phyloP scores from a whole-genome alignment of 2,888 invertebrate species.

The Deilephila porcellus region DNA sequence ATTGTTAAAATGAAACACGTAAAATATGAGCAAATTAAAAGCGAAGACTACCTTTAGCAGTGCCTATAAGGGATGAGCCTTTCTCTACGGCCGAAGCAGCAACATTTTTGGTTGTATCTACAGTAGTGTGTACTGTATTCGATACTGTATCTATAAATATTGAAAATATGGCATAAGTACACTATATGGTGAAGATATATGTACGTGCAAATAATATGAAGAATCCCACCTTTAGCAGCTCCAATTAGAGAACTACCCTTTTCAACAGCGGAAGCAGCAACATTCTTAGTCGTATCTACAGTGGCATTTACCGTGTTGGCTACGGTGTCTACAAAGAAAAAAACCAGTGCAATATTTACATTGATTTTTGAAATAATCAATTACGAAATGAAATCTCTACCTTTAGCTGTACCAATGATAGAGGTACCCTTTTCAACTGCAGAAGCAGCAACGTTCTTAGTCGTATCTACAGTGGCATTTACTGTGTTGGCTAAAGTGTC shows the following conservation, averaged over 20 bases:
- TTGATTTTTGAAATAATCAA: neutral
- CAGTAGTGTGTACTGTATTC: conserved; percentile 47
- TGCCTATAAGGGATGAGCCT: conserved; percentile 46
- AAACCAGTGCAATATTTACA: neutral
- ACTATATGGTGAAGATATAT: no score
- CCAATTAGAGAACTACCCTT: conserved; percentile 1
- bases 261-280: neutral
- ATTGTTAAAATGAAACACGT: conserved; percentile 17
- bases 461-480: conserved; percentile 49
- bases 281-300: conserved; percentile 50
- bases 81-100: conserved; percentile 53
- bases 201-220: no score
- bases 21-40: conserved; percentile 27
- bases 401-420: conserved; percentile 22
- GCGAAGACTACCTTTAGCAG: conserved; percentile 48
- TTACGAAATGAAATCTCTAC: neutral
- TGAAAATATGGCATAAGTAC: no score
- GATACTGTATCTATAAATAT: conserved; percentile 34
- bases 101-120: conserved; percentile 57
- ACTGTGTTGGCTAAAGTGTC: conserved; percentile 42
- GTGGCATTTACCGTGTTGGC: conserved; percentile 45
- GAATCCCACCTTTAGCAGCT: no score
- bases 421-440: neutral
- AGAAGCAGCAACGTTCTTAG: conserved; percentile 40
- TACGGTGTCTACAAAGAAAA: conserved; percentile 38